A percentile compares a stretch with the other conserved stretches of the same genome.
Evolutionary conservation across 1,140 invertebrate genomes (phyloP).

Genomic region (Alviniconcha marisindica): DNA sequence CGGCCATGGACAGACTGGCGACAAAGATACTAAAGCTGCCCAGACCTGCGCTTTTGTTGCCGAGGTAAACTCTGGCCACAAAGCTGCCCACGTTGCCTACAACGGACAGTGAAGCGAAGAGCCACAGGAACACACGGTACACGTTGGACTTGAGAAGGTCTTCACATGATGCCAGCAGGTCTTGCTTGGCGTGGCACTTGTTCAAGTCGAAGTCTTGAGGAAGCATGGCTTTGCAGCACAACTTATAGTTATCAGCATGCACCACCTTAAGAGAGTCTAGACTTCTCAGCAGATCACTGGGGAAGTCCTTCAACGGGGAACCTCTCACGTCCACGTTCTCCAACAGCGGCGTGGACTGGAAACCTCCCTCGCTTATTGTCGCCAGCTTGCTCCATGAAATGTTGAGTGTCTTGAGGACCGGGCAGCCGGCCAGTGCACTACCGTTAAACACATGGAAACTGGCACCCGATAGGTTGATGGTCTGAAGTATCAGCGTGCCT

Average conservation of each 20-base stretch:
- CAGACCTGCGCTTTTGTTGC: constrained; percentile 9
- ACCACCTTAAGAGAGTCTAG: constrained; percentile 30
- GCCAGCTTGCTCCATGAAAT: background rate
- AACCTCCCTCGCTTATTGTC: constrained; percentile 23
- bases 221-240: constrained; percentile 50
- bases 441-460: constrained; percentile 5
- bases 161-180: constrained; percentile 55
- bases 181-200: background rate
- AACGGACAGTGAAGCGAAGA: constrained; percentile 46
- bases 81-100: constrained; percentile 53
- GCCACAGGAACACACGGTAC: constrained; percentile 49
- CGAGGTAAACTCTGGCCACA: constrained; percentile 44
- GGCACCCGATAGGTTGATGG: constrained; percentile 14
- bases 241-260: constrained; percentile 39
- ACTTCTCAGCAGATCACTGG: constrained; percentile 29
- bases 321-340: constrained; percentile 15
- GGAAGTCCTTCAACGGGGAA: constrained; percentile 33
- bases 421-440: constrained; percentile 12
- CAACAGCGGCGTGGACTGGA: constrained; percentile 6
- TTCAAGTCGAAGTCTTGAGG: constrained; percentile 19
- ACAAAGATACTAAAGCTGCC: constrained; percentile 58
- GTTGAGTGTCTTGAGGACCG: constrained; percentile 8
- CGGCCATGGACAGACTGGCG: constrained; percentile 61
- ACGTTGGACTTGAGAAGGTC: constrained; percentile 45
- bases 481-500: background rate